Conservation (phyloP, 2,113 vertebrate genomes). For the Colossoma macropomum region DNA sequence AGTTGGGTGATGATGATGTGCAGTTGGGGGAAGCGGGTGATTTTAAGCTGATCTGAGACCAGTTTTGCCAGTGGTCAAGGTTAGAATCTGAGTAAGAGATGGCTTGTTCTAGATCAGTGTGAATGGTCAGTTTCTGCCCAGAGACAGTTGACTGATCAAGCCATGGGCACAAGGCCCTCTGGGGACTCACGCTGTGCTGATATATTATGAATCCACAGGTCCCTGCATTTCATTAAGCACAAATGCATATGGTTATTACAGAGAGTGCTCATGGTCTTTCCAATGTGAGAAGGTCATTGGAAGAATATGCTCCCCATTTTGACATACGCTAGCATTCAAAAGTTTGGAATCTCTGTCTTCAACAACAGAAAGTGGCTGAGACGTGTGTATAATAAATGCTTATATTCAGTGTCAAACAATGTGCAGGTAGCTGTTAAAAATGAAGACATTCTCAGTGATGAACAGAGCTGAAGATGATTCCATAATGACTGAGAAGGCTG, state of each 20-base stretch:
- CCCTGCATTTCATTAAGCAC: conserved; percentile 11
- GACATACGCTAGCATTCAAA: too few relatives aligned
- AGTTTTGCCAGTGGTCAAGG: neutral
- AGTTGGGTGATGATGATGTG: neutral
- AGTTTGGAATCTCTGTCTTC: too few relatives aligned
- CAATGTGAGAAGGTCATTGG: too few relatives aligned
- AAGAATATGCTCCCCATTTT: too few relatives aligned
- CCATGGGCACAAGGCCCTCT: neutral
- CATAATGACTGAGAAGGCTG: too few relatives aligned
- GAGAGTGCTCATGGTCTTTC: neutral
- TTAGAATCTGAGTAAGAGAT: neutral
- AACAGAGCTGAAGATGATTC: too few relatives aligned
- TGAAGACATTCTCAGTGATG: too few relatives aligned
- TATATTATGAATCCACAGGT: neutral
- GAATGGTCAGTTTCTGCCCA: neutral
- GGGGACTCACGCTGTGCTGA: neutral
- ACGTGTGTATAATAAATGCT: too few relatives aligned
- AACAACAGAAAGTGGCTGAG: too few relatives aligned
- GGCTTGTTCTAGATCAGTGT: neutral
- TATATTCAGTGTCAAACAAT: too few relatives aligned
- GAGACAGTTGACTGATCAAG: neutral
- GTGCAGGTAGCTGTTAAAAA: too few relatives aligned
- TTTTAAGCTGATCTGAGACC: neutral
- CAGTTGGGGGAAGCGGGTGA: neutral
- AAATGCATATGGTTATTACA: neutral